phyloP scores from a whole-genome alignment of 2,797 vertebrate species.

The Hephaestus fuliginosus region DNA sequence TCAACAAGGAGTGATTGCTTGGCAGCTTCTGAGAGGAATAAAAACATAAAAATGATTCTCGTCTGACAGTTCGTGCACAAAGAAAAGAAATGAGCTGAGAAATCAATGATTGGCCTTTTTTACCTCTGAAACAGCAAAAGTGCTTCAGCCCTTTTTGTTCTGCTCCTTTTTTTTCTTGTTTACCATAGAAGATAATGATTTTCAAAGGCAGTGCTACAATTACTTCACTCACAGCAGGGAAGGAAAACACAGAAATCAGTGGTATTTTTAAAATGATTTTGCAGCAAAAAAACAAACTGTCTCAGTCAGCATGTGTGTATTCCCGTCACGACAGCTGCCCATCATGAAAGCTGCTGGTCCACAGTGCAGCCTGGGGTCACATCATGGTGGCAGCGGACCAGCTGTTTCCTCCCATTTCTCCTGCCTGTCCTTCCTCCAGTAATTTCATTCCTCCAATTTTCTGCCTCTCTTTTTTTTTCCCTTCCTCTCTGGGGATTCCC shows the following conservation, averaged over 20 bases:
- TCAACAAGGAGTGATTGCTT: background rate
- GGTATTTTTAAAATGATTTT: background rate
- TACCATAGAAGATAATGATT: background rate
- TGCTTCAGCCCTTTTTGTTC: background rate
- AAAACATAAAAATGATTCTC: background rate
- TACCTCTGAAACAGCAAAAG: background rate
- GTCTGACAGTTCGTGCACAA: constrained; percentile 1
- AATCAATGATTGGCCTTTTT: constrained; percentile 12
- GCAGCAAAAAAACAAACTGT: constrained; percentile 2
- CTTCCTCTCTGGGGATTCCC: background rate
- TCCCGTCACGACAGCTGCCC: constrained; percentile 15
- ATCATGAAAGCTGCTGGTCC: constrained; percentile 26
- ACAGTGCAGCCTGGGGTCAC: constrained; percentile 1
- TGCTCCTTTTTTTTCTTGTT: background rate
- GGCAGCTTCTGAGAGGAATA: background rate
- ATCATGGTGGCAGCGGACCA: constrained; percentile 36
- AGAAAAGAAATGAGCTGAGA: background rate
- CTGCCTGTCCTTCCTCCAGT: constrained; percentile 32
- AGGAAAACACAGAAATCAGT: background rate
- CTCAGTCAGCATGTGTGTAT: constrained; percentile 23
- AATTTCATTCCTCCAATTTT: background rate
- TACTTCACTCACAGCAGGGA: constrained; percentile 11
- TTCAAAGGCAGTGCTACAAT: constrained; percentile 1
- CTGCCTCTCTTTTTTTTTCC: background rate
- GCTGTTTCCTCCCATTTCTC: constrained; percentile 41